Evolutionary conservation across 2,888 invertebrate genomes (phyloP).

Genomic region (Ichneumon xanthorius): DNA sequence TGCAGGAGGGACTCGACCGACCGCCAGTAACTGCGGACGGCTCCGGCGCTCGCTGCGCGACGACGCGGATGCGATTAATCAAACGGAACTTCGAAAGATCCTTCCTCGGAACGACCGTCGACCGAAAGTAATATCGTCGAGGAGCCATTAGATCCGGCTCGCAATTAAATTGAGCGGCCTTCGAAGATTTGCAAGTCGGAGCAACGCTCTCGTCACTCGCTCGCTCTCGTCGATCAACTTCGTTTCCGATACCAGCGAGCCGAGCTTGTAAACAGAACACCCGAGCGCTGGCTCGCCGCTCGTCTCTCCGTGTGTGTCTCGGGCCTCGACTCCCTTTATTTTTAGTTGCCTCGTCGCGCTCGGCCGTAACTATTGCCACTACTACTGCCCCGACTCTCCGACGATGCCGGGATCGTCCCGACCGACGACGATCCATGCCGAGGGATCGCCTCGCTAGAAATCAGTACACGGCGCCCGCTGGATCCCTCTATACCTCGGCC

Average conservation of each 20-base stretch:
- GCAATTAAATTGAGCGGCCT: too few relatives aligned
- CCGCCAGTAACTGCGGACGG: background rate
- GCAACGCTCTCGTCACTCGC: background rate
- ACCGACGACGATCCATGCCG: slow-evolving; percentile 42
- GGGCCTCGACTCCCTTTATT: slow-evolving; percentile 61
- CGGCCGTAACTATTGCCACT: slow-evolving; percentile 34
- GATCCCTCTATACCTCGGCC: slow-evolving; percentile 23
- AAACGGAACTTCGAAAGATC: too few relatives aligned
- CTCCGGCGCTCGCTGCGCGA: too few relatives aligned
- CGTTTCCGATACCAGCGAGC: slow-evolving; percentile 43
- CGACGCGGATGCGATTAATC: too few relatives aligned
- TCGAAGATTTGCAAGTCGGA: too few relatives aligned
- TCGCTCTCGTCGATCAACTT: slow-evolving; percentile 4
- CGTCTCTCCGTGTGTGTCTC: background rate
- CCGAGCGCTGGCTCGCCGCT: slow-evolving; percentile 33
- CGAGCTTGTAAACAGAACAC: slow-evolving; percentile 61
- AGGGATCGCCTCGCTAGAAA: slow-evolving; percentile 34
- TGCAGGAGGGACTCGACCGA: slow-evolving; percentile 1
- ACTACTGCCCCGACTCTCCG: slow-evolving; percentile 3
- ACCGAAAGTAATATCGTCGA: too few relatives aligned
- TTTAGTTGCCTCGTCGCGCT: slow-evolving; percentile 67
- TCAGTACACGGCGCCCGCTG: slow-evolving; percentile 45
- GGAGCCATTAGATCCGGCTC: too few relatives aligned
- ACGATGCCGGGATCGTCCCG: slow-evolving; percentile 25
- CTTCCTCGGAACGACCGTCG: too few relatives aligned